Conservation (phyloP, 2,797 vertebrate genomes). For the Sebastiscus albofasciatus region DNA sequence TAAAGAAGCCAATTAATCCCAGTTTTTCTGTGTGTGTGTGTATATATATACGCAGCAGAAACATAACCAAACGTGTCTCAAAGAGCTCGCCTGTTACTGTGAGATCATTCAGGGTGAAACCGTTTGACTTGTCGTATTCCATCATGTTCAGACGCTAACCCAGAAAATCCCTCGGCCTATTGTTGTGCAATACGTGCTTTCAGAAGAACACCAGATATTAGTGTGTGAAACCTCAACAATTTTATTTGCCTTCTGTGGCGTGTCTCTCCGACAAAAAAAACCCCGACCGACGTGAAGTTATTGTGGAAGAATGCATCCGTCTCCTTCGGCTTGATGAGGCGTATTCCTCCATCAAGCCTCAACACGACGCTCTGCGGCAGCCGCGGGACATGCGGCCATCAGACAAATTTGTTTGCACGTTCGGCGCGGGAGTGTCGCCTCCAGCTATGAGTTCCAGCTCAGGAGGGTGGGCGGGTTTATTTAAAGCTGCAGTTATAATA, state of each 20-base stretch:
- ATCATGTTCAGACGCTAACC: conserved; percentile 18
- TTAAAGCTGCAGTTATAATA: neutral
- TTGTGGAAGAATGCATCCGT: conserved; percentile 64
- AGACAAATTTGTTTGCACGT: conserved; percentile 56
- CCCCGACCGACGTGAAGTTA: conserved; percentile 42
- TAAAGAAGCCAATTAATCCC: neutral
- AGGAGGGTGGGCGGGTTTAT: conserved; percentile 1
- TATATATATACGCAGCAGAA: neutral
- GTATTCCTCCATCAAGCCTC: conserved; percentile 68
- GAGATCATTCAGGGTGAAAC: neutral
- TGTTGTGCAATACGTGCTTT: conserved; percentile 49
- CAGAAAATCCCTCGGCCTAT: conserved; percentile 9
- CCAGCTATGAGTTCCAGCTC: conserved; percentile 29
- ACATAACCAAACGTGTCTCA: neutral
- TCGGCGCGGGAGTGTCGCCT: conserved; percentile 33
- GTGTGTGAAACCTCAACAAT: conserved; percentile 60
- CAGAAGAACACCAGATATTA: conserved; percentile 53
- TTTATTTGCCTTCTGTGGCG: conserved; percentile 55
- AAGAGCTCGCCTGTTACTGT: neutral
- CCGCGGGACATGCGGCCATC: conserved; percentile 40
- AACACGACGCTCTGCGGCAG: conserved; percentile 49
- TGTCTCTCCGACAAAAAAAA: conserved; percentile 30
- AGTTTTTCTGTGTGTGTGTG: neutral
- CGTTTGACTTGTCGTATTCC: neutral
- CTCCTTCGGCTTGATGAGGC: conserved; percentile 51